These are phyloP conservation scores for Acleris laterana DNA, from an alignment of 2,888 invertebrate genomes.

Conservation along the genomic window DNA sequence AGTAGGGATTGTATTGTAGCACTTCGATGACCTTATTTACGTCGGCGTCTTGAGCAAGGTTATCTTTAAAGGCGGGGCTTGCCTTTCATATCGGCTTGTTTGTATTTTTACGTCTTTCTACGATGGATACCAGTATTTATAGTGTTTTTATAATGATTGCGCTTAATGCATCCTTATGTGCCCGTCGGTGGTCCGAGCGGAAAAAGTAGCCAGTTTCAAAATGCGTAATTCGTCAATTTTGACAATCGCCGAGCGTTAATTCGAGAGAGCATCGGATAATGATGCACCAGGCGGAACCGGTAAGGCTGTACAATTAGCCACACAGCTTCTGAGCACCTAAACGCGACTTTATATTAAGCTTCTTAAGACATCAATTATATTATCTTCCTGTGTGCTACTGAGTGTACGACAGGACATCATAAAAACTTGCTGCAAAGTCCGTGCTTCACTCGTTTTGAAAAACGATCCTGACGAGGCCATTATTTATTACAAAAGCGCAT, in stretches of 20 bases:
- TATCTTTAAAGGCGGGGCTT: constrained; percentile 58
- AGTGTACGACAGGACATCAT: constrained; percentile 50
- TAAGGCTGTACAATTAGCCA: constrained; percentile 47
- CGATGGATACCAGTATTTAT: neutral
- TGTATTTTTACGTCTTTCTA: constrained; percentile 42
- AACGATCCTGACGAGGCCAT: constrained; percentile 62
- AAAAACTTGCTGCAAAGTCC: constrained; percentile 62
- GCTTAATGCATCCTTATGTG: constrained; percentile 20
- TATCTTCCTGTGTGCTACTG: constrained; percentile 17
- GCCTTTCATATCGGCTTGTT: constrained; percentile 54
- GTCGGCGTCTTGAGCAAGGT: constrained; percentile 61
- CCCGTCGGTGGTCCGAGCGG: constrained; percentile 38
- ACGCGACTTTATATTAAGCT: constrained; percentile 1
- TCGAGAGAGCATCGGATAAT: constrained; percentile 61
- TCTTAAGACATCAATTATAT: constrained; percentile 4
- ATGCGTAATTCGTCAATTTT: constrained; percentile 51
- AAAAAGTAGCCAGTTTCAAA: constrained; percentile 40
- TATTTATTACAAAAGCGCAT: constrained; percentile 72
- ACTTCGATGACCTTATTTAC: constrained; percentile 66
- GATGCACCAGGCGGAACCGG: constrained; percentile 65
- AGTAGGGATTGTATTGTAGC: constrained; percentile 53
- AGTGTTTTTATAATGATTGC: constrained; percentile 25
- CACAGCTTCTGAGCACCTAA: neutral
- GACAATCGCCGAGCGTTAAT: constrained; percentile 59
- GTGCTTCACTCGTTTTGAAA: constrained; percentile 59